Evolutionary conservation across 2,113 vertebrate genomes (phyloP).

Genomic region (Cyrtonyx montezumae): DNA sequence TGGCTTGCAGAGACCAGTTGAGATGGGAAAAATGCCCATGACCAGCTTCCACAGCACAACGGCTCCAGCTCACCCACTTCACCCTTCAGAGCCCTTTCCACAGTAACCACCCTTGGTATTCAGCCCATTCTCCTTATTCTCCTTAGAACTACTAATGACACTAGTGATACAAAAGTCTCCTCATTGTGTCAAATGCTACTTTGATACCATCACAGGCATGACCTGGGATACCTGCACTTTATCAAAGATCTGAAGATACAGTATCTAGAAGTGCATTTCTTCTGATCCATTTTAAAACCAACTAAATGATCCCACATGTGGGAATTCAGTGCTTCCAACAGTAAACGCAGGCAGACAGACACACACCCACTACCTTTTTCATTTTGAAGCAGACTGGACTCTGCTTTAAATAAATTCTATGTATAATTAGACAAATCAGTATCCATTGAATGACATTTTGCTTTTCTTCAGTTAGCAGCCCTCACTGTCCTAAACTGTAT

Average conservation of each 20-base stretch:
- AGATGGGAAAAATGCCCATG: background rate
- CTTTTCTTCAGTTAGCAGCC: constrained; percentile 28
- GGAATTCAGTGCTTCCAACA: constrained; percentile 10
- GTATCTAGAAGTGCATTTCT: background rate
- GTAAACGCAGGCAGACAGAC: background rate
- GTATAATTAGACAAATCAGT: constrained; percentile 34
- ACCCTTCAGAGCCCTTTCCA: background rate
- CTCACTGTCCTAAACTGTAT: constrained; percentile 19
- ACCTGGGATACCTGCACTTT: background rate
- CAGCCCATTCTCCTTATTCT: background rate
- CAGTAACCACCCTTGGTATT: background rate
- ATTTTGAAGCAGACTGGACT: background rate
- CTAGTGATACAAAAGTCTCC: background rate
- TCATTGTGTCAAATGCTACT: background rate
- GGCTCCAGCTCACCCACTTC: background rate
- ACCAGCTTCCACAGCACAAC: rapidly evolving
- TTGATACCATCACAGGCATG: background rate
- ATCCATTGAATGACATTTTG: background rate
- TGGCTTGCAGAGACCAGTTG: background rate
- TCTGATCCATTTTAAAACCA: background rate
- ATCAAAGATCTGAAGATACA: background rate
- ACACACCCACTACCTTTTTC: background rate
- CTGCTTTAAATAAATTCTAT: constrained; percentile 6
- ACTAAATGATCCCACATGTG: background rate
- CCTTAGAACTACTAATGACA: background rate